phyloP scores from a whole-genome alignment of 2,113 vertebrate species.

The Apeltes quadracus region DNA sequence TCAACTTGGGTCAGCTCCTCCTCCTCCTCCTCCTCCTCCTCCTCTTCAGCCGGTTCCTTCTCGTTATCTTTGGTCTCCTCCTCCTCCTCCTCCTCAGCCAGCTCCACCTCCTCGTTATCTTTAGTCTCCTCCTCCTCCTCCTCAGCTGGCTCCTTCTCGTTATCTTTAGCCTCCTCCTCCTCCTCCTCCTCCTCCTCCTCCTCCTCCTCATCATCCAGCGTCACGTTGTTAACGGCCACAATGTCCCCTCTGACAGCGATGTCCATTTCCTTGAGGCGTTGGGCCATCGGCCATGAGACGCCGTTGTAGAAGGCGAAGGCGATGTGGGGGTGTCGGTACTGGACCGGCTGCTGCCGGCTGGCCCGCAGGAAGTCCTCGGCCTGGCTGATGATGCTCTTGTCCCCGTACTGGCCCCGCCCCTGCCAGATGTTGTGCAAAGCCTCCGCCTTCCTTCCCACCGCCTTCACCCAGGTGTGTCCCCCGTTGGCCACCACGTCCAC shows the following conservation, averaged over 20 bases:
- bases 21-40: conserved; percentile 62
- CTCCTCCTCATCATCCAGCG: conserved; percentile 50
- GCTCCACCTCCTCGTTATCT: background rate
- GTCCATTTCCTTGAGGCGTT: conserved; percentile 88
- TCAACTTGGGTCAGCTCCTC: conserved; percentile 85
- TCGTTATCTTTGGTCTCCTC: too few relatives aligned
- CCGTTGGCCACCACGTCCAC: conserved; percentile 93
- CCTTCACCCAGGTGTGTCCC: conserved; percentile 96
- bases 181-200: conserved; percentile 38
- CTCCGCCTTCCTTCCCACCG: conserved; percentile 94
- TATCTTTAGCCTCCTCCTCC: background rate
- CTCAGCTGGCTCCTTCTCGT: conserved; percentile 3
- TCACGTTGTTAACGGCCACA: conserved; percentile 85
- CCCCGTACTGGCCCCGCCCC: conserved; percentile 94
- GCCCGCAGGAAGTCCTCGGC: conserved; percentile 91
- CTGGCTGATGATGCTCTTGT: conserved; percentile 91
- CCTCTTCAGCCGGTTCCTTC: background rate
- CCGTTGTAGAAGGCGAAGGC: conserved; percentile 97
- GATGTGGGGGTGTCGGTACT: conserved; percentile 90
- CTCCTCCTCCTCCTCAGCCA: background rate
- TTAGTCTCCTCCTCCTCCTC: conserved; percentile 6
- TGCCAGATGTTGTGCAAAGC: conserved; percentile 97
- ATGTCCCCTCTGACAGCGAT: conserved; percentile 92
- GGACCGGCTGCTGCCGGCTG: conserved; percentile 89
- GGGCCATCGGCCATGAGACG: conserved; percentile 91